Evolutionary conservation across 2,888 invertebrate species (phyloP).

Genomic region (Nemotelus nigrinus): DNA sequence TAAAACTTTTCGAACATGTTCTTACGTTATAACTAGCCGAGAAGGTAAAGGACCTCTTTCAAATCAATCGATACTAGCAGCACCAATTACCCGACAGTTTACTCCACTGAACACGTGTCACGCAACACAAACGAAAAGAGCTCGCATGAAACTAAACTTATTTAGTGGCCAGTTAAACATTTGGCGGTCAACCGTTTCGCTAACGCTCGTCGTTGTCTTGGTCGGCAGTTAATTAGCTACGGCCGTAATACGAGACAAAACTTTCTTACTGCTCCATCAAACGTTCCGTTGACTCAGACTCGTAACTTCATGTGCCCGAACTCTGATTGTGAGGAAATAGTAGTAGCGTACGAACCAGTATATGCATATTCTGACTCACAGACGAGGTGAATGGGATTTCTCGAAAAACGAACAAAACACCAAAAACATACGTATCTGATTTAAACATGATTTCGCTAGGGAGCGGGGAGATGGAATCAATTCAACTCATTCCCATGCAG

Average conservation of each 20-base stretch:
- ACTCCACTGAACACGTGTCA: slow-evolving; percentile 25
- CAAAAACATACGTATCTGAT: not conserved
- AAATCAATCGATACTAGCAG: slow-evolving; percentile 13
- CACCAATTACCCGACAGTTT: not conserved
- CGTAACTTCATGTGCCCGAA: not conserved
- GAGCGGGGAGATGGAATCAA: not conserved
- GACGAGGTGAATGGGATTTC: not conserved
- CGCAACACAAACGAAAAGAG: slow-evolving; percentile 6
- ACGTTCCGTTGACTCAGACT: not conserved
- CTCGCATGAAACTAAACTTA: not conserved
- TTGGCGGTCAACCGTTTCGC: not conserved
- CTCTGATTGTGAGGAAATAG: not conserved
- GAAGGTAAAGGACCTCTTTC: slow-evolving; percentile 29
- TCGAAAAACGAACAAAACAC: not conserved
- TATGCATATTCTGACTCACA: not conserved
- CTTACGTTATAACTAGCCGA: not conserved
- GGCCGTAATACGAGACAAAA: too few relatives aligned
- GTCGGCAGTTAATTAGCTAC: too few relatives aligned
- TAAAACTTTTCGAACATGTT: too few relatives aligned
- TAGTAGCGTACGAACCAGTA: not conserved
- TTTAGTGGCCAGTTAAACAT: not conserved
- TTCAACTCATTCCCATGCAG: not conserved
- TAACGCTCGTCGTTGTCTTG: too few relatives aligned
- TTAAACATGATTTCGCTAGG: not conserved
- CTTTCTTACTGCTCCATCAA: too few relatives aligned